phyloP scores from a whole-genome alignment of 1,140 invertebrate species.

The Tetramorium alpestre region DNA sequence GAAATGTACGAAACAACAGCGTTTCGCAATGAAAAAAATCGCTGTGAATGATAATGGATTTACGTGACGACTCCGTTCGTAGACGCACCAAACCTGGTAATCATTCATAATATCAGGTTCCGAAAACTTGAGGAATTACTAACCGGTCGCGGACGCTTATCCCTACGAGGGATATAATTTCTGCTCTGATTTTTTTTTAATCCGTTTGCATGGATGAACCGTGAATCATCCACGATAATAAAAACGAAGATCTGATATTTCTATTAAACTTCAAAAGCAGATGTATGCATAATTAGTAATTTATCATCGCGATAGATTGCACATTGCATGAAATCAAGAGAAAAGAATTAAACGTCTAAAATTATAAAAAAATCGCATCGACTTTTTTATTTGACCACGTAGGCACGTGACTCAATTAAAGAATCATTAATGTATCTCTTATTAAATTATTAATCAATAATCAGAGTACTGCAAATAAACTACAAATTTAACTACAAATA shows the following conservation, averaged over 20 bases:
- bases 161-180: constrained; percentile 70
- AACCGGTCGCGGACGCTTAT: constrained; percentile 58
- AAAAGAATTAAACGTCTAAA: neutral
- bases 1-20: neutral
- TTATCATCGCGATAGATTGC: neutral
- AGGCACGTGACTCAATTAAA: neutral
- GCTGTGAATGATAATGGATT: neutral
- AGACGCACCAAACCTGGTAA: constrained; percentile 28
- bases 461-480: neutral
- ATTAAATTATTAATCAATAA: neutral
- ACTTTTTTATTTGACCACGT: neutral
- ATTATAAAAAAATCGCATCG: neutral
- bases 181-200: constrained; percentile 52
- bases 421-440: neutral
- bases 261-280: neutral
- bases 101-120: constrained; percentile 73
- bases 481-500: neutral
- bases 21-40: neutral
- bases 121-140: constrained; percentile 68
- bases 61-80: constrained; percentile 5
- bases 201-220: neutral
- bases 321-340: neutral
- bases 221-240: neutral
- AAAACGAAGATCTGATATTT: neutral
- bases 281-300: neutral